Evolutionary conservation across 1,140 invertebrate genomes (phyloP).

Genomic region (Bombus confusus): DNA sequence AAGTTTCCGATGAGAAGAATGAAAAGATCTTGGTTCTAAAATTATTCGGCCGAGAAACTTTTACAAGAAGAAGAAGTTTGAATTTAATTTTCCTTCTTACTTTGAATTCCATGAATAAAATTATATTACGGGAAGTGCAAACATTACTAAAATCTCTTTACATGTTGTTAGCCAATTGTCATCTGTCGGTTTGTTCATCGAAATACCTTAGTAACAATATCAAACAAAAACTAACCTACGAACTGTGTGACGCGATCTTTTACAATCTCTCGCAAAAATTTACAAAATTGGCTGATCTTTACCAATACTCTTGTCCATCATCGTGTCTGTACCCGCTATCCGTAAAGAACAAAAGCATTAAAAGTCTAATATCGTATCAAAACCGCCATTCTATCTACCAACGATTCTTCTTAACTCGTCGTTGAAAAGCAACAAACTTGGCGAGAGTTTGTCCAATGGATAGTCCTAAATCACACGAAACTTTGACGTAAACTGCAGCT

Average conservation of each 20-base stretch:
- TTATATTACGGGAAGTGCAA: neutral
- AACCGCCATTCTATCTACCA: neutral
- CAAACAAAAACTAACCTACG: too few relatives aligned
- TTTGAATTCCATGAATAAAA: neutral
- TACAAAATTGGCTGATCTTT: too few relatives aligned
- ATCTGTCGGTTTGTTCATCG: neutral
- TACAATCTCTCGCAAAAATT: too few relatives aligned
- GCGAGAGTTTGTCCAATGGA: neutral
- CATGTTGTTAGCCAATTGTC: too few relatives aligned
- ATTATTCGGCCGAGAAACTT: neutral
- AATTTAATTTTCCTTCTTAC: neutral
- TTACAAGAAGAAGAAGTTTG: neutral
- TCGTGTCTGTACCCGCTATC: too few relatives aligned
- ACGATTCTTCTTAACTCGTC: neutral
- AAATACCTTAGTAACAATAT: neutral
- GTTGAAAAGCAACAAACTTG: neutral
- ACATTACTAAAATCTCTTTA: too few relatives aligned
- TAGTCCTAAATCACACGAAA: slow-evolving; percentile 6
- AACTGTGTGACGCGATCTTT: too few relatives aligned
- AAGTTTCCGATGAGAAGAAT: neutral
- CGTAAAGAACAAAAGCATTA: neutral
- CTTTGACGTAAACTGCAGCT: neutral
- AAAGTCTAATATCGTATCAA: neutral
- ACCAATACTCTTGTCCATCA: too few relatives aligned
- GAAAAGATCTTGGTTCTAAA: neutral